Evolutionary conservation across 2,113 vertebrate genomes (phyloP).

Genomic region (Dicaeum eximium): DNA sequence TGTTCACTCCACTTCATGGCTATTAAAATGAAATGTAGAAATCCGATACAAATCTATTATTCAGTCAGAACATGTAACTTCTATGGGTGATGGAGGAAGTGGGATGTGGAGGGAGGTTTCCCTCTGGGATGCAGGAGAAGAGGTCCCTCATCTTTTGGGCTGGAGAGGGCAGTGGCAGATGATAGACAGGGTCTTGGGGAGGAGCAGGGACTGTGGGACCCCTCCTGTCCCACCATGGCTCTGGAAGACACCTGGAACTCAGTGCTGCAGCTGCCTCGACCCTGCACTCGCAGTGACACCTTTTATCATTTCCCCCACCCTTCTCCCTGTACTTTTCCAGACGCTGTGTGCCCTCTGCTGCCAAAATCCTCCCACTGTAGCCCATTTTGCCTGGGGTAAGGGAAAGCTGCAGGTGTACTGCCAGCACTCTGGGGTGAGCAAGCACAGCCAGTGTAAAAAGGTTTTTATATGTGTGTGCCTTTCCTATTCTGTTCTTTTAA

Average conservation of each 20-base stretch:
- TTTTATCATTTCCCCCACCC: neutral
- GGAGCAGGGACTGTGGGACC: neutral
- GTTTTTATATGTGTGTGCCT: neutral
- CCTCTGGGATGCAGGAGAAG: neutral
- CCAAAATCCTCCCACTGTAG: neutral
- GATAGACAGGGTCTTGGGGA: fast-evolving
- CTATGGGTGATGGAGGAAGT: fast-evolving
- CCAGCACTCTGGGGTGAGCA: neutral
- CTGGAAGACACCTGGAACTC: neutral
- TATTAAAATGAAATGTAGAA: neutral
- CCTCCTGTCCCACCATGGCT: fast-evolving
- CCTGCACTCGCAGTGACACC: neutral
- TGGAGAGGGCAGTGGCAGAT: neutral
- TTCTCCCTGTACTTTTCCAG: neutral
- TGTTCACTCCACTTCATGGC: neutral
- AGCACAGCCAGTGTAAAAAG: fast-evolving
- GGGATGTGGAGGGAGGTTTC: neutral
- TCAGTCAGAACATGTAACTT: neutral
- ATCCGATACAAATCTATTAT: neutral
- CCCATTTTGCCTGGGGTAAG: neutral
- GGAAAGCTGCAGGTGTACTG: neutral
- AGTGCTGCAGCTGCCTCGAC: neutral
- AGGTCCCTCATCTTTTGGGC: fast-evolving
- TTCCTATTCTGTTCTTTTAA: neutral
- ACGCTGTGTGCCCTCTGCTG: fast-evolving